A percentile compares a stretch with the other conserved stretches of the same genome.
These are phyloP conservation scores for Canis aureus DNA, from an alignment of 2,113 vertebrate species.

Conservation along the genomic window DNA sequence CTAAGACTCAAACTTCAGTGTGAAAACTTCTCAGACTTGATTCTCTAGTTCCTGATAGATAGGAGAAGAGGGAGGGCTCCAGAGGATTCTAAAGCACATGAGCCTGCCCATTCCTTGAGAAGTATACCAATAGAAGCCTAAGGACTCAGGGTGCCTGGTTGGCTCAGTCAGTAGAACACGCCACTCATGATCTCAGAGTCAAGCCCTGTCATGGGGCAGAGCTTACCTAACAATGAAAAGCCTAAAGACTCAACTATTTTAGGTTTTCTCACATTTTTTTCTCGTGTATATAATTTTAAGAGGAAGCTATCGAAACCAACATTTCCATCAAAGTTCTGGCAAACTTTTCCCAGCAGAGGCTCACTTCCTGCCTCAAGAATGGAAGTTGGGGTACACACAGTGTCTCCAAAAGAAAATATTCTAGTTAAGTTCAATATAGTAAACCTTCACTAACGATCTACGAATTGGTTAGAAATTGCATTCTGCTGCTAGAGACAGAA, in stretches of 20 bases:
- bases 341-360: background rate
- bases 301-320: background rate
- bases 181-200: background rate
- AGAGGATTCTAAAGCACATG: background rate
- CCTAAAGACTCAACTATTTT: background rate
- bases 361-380: background rate
- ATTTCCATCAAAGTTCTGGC: background rate
- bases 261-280: background rate
- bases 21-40: background rate
- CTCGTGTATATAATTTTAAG: background rate
- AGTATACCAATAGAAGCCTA: background rate
- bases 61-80: background rate
- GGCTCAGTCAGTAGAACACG: background rate
- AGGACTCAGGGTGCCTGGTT: background rate
- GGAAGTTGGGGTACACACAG: background rate
- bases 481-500: background rate
- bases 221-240: background rate
- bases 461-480: background rate
- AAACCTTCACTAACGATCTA: background rate
- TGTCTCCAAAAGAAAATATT: background rate
- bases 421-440: background rate
- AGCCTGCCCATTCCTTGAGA: background rate
- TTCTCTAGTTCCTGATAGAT: background rate
- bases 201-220: background rate
- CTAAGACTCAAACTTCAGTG: background rate